Evolutionary conservation across 2,888 invertebrate genomes (phyloP), one percentile per base, ranked within the genome.

Genomic region (Electrophaes corylata): DNA sequence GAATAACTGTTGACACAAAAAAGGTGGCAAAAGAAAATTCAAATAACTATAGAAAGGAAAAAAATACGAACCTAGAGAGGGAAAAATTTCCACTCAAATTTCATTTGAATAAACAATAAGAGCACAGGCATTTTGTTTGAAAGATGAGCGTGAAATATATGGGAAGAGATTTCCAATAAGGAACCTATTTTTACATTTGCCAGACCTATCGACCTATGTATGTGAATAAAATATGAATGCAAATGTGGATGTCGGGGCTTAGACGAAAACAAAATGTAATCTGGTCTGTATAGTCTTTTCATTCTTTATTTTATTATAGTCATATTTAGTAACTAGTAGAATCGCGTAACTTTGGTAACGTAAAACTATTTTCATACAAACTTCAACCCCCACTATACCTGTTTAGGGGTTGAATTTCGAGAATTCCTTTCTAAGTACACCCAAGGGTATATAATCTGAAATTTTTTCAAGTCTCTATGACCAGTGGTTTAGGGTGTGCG

Each of bases 151-250:
- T 59, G 54, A 64, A 70, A 70, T 64, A 65, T 56, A 62, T 62
- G 65, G 54, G 55, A 54, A 51, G 40, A 62, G 54, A 65, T 64
- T 67, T 67, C 69, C 67, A 67, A 76, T 74, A 77, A 73, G 74
- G 65, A 43, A 43, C 14, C 72, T 78, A 77, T 77, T 79, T 77
- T 71, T 75, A 75, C 65, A 65, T 64, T 57, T 49, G 63, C 64
- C 62, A 68, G 67, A 69, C 69, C 59, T 62, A 64, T 52, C 70
- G 68, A 73, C 66, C 71, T 69, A 56, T 68, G 55, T 50, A 50
- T 46, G 74, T 81, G 76, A 83, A 82, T 83, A 79, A 81, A 76
- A 78, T 67, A 83, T 81, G 72, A 76, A 71, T 72, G 75, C 73
- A 76, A 78, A 80, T 75, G 69, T 69, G 65, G 64, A 70, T 63